Evolutionary conservation across 2,113 vertebrate species (phyloP).

Genomic region (Fregata magnificens): DNA sequence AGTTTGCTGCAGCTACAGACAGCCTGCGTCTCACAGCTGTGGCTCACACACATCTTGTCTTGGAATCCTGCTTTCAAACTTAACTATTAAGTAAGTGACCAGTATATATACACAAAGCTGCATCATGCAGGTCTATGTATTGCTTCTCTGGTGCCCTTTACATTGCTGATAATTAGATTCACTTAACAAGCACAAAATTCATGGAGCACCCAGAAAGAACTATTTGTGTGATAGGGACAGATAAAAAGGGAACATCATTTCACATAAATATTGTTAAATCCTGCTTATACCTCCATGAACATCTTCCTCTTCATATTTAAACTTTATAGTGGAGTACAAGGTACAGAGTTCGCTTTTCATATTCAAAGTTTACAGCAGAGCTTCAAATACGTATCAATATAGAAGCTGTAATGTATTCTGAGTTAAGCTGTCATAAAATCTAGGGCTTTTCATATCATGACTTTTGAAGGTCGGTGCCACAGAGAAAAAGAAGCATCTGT

Average conservation of each 20-base stretch:
- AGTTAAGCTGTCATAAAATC: constrained; percentile 74
- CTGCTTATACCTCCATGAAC: background rate
- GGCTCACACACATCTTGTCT: background rate
- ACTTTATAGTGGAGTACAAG: constrained; percentile 41
- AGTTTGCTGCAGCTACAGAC: background rate
- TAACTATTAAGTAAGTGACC: background rate
- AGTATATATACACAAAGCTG: background rate
- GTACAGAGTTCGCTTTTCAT: constrained; percentile 59
- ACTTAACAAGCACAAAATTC: constrained; percentile 8
- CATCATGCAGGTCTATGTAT: background rate
- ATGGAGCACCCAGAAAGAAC: background rate
- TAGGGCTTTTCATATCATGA: constrained; percentile 70
- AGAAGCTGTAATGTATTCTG: constrained; percentile 63
- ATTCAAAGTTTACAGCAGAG: constrained; percentile 67
- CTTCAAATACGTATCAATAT: constrained; percentile 69
- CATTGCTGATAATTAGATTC: background rate
- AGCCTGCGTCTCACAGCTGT: background rate
- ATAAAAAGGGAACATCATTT: constrained; percentile 9
- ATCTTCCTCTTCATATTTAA: constrained; percentile 59
- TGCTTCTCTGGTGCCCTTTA: background rate
- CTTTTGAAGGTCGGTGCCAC: constrained; percentile 74
- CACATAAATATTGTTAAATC: constrained; percentile 52
- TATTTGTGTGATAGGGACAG: background rate
- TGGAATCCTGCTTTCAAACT: background rate
- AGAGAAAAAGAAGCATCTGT: constrained; percentile 62